These are phyloP conservation scores for Tachyglossus aculeatus DNA, from an alignment of 2,797 vertebrate species.

Conservation along the genomic window DNA sequence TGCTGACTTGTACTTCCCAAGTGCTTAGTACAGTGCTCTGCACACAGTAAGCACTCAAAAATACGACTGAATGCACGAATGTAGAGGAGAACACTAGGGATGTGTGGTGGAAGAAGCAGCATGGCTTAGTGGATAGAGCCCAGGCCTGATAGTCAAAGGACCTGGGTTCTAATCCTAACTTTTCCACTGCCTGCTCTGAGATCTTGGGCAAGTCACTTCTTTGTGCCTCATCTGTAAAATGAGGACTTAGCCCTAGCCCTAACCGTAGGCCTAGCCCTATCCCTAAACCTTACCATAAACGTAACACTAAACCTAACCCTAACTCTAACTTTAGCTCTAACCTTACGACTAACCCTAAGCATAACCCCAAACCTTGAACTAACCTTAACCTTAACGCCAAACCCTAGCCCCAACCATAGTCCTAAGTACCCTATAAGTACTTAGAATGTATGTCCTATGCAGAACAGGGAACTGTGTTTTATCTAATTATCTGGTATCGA, in stretches of 20 bases:
- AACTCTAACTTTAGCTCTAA: not conserved
- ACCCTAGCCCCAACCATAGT: no score
- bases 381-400: no score
- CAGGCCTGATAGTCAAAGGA: not conserved
- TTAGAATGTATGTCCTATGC: no score
- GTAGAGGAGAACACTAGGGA: no score
- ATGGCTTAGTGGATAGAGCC: not conserved
- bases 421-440: no score
- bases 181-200: not conserved
- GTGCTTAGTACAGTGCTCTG: no score
- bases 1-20: no score
- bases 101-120: not conserved
- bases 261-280: not conserved
- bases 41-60: no score
- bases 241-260: not conserved
- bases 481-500: no score
- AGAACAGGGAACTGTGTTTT: no score
- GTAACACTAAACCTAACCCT: not conserved
- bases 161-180: not conserved
- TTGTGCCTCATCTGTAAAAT: not conserved
- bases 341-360: no score
- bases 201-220: not conserved
- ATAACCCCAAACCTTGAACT: not conserved
- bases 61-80: no score
- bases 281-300: not conserved